A percentile compares a stretch with the other conserved stretches of the same genome.
These are phyloP conservation scores for Lagorchestes hirsutus DNA, from an alignment of 2,797 vertebrate genomes.

Conservation along the genomic window DNA sequence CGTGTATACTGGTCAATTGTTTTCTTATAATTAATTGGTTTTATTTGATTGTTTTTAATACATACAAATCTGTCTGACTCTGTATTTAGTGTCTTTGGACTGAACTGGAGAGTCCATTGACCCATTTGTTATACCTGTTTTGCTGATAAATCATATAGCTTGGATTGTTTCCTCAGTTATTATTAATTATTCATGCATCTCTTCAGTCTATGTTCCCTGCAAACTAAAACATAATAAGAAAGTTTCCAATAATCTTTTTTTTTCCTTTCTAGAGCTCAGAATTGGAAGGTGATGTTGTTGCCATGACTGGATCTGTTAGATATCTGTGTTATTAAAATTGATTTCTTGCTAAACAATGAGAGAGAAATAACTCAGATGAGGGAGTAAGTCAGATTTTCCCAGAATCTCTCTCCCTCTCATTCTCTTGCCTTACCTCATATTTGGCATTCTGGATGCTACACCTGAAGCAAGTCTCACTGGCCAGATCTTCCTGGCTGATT, in stretches of 20 bases:
- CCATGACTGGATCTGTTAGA: neutral
- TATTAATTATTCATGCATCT: neutral
- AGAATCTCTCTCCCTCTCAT: neutral
- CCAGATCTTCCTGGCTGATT: neutral
- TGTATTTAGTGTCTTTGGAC: neutral
- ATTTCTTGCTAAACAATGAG: neutral
- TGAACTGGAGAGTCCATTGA: neutral
- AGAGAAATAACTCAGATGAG: neutral
- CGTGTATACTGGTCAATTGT: neutral
- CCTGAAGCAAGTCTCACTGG: neutral
- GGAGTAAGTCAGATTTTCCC: neutral
- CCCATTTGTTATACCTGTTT: neutral
- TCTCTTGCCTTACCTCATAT: neutral
- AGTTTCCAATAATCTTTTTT: neutral
- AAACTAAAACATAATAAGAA: neutral
- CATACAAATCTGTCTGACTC: neutral
- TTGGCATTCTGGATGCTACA: neutral
- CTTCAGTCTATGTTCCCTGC: neutral
- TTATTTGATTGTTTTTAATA: neutral
- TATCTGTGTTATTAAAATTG: neutral
- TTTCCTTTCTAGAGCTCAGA: neutral
- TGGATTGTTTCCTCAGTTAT: neutral
- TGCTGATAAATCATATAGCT: neutral
- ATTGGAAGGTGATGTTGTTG: neutral
- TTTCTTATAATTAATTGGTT: neutral